Conservation (phyloP, 2,888 invertebrate genomes). For the Tetrapedia diversipes region DNA sequence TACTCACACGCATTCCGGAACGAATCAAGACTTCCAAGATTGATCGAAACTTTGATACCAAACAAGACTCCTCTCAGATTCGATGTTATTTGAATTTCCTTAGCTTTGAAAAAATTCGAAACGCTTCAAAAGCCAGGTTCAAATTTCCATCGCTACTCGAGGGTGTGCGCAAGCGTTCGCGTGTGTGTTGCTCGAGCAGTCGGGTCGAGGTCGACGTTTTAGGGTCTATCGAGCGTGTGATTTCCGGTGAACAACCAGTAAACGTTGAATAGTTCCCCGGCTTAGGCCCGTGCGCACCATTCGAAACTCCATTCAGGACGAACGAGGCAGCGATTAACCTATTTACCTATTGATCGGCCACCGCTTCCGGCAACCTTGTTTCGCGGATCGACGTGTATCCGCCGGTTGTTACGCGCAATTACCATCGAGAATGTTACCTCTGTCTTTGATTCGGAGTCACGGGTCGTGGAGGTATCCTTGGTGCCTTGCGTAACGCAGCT, state of each 20-base stretch:
- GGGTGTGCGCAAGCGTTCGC: neutral
- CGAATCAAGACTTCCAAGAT: too few species aligned
- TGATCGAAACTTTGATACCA: too few species aligned
- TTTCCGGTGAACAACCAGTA: constrained; percentile 71
- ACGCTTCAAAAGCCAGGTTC: too few species aligned
- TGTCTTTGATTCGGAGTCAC: constrained; percentile 23
- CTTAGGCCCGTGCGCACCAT: constrained; percentile 17
- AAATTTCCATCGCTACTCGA: neutral
- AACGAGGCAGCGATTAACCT: constrained; percentile 62
- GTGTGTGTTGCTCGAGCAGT: constrained; percentile 24
- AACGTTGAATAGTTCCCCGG: constrained; percentile 64
- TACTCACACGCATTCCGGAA: too few species aligned
- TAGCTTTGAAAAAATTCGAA: too few species aligned
- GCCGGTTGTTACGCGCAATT: constrained; percentile 57
- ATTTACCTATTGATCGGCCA: constrained; percentile 69
- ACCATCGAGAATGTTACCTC: constrained; percentile 41
- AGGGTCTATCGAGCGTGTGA: constrained; percentile 70
- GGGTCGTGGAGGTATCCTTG: constrained; percentile 30
- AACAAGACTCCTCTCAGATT: too few species aligned
- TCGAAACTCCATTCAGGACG: constrained; percentile 60
- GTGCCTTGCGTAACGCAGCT: constrained; percentile 29
- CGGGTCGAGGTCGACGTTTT: constrained; percentile 66
- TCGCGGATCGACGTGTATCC: constrained; percentile 56
- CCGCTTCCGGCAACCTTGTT: constrained; percentile 66
- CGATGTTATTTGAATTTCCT: too few species aligned